These are phyloP conservation scores for Erithacus rubecula DNA, from an alignment of 2,797 vertebrate species.

Conservation along the genomic window DNA sequence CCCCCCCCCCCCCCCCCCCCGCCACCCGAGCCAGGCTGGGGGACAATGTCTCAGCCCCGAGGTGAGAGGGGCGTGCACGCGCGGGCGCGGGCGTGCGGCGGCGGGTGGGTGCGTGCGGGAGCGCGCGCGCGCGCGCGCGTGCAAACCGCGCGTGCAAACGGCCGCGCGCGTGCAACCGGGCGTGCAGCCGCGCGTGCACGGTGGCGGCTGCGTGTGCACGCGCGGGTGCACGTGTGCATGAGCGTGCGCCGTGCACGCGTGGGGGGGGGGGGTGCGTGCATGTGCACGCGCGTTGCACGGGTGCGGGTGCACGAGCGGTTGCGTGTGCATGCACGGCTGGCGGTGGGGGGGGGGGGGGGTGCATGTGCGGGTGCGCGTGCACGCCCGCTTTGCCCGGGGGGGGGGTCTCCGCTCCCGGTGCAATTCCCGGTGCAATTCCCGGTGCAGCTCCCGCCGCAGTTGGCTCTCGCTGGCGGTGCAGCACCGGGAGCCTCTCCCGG, in stretches of 20 bases:
- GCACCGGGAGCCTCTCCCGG: neutral
- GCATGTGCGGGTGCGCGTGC: neutral
- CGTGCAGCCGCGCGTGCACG: too few relatives aligned
- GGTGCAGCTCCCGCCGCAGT: neutral
- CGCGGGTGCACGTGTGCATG: neutral
- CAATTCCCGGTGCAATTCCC: neutral
- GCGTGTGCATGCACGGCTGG: neutral
- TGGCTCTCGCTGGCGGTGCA: neutral
- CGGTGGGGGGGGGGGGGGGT: too few relatives aligned
- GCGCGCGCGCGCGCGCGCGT: neutral
- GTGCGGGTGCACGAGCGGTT: neutral
- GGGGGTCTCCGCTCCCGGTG: neutral
- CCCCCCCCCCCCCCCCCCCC: neutral
- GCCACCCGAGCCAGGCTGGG: neutral
- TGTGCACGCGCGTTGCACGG: too few relatives aligned
- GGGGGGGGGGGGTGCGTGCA: too few relatives aligned
- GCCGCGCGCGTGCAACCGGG: too few relatives aligned
- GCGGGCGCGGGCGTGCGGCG: neutral
- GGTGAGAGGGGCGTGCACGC: neutral
- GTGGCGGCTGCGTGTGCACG: neutral
- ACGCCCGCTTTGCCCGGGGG: neutral
- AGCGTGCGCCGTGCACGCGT: too few relatives aligned
- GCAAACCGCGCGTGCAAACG: too few relatives aligned
- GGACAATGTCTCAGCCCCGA: neutral
- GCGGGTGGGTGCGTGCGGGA: neutral